Conservation (phyloP, 2,797 vertebrate genomes). For the Hybognathus amarus region DNA sequence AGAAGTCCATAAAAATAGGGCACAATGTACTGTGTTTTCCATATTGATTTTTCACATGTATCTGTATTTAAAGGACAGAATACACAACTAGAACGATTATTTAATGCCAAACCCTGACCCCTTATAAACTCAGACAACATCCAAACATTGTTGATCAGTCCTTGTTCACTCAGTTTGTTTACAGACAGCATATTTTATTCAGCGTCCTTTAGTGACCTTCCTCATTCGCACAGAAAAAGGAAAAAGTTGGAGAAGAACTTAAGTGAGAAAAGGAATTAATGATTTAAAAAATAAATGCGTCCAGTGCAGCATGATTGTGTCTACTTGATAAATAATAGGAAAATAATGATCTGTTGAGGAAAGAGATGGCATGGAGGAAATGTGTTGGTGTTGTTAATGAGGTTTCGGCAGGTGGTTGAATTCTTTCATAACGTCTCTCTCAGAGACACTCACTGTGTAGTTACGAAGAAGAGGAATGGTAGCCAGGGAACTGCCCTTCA, state of each 20-base stretch:
- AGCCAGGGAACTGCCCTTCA: neutral
- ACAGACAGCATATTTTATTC: neutral
- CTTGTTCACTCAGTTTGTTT: neutral
- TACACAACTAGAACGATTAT: neutral
- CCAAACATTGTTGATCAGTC: neutral
- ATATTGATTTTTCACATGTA: too few relatives aligned
- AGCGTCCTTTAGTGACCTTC: neutral
- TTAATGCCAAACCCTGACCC: neutral
- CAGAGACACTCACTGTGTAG: neutral
- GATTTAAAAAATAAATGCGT: neutral
- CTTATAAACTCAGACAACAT: neutral
- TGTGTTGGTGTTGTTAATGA: conserved; percentile 44
- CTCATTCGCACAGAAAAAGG: too few relatives aligned
- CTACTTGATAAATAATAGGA: conserved; percentile 11
- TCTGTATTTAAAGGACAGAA: too few relatives aligned
- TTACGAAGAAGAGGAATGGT: neutral
- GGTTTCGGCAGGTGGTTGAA: conserved; percentile 39
- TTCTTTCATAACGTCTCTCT: neutral
- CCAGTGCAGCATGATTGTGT: neutral
- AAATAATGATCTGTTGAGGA: conserved; percentile 27
- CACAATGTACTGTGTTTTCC: too few relatives aligned
- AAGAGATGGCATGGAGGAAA: conserved; percentile 18
- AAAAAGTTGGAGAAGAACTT: neutral
- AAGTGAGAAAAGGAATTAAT: neutral
- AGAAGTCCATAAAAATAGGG: too few relatives aligned